Base-by-base conservation (phyloP, 2,888 invertebrate species). In the Chaetoderma sp. region DNA sequence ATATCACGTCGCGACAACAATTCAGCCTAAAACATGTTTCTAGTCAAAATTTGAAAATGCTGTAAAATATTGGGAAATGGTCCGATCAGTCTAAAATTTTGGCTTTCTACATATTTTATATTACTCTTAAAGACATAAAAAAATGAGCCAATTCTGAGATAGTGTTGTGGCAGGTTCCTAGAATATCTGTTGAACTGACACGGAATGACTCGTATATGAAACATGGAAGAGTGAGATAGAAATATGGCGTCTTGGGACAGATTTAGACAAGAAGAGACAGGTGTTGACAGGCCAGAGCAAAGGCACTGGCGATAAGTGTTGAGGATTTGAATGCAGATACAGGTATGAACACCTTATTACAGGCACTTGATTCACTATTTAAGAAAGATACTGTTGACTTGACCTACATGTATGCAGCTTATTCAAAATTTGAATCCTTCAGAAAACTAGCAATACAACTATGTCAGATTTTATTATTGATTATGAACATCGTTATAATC, bases 211-310 rank as follows among this genome's bases (percentile, higher is more conserved):
- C 4, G 21, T 23, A n/a, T 58, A 44, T 28, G 27, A 45, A 58
- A 18, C 45, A n/a, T 58, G 58, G 58, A 58, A 58, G 30, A 28
- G 45, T 45, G 58, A 58, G 25, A 45, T 45, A 25, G 58, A 44
- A 18, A 27, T 58, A n/a, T 44, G 45, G 58, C 21, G 3, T 4
- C 28, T 5, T 16, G 45, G 42, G 2, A 58, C 58, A 4, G 45
- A 58, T 5, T 23, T 58, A 16, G 13, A 13, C 13, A 25, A 27
- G 13, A 21, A 45, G 2, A 58, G 45, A 45, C 58, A 58, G 16
- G 58, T 45, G n/a, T 44, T 45, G 30, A 30, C 58, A 45, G 58
- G 58, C 45, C 16, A 45, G 58, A 16, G 21, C 32, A 16, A 6
- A 21, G 10, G 58, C 58, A 16, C 8, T 45, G 2, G 58, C 42